A percentile compares a stretch with the other conserved stretches of the same genome.
phyloP scores from a whole-genome alignment of 2,113 vertebrate genomes.

The Accipiter cooperii region DNA sequence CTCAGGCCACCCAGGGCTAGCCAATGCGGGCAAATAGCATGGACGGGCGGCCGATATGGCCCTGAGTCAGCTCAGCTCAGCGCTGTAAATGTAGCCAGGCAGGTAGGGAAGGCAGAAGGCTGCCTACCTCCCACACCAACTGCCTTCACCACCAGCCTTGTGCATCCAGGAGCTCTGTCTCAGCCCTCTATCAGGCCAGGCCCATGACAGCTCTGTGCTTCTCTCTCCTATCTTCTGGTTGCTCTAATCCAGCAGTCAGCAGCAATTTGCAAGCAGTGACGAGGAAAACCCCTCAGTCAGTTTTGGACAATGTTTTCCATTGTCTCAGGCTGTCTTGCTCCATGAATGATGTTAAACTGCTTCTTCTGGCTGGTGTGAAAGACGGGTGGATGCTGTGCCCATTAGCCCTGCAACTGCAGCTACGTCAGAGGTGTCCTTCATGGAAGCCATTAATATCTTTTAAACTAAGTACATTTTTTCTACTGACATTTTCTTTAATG shows the following conservation, averaged over 20 bases:
- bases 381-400: accelerated
- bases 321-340: background rate
- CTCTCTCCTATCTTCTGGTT: background rate
- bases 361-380: background rate
- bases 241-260: background rate
- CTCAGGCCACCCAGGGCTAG: background rate
- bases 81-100: background rate
- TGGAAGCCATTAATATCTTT: background rate
- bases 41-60: background rate
- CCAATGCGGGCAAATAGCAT: background rate
- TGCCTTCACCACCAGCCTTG: background rate
- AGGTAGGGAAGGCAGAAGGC: background rate
- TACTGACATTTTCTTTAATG: background rate
- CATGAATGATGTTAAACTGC: background rate
- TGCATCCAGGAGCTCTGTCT: background rate
- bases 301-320: background rate
- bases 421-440: background rate
- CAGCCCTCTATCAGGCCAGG: background rate
- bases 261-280: background rate
- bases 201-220: background rate
- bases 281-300: background rate
- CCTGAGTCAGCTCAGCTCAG: background rate
- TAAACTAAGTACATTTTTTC: background rate
- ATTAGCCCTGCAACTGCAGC: background rate
- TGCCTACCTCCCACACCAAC: background rate